These are phyloP conservation scores for Eremophila alpestris DNA, from an alignment of 2,797 vertebrate genomes.

Conservation along the genomic window DNA sequence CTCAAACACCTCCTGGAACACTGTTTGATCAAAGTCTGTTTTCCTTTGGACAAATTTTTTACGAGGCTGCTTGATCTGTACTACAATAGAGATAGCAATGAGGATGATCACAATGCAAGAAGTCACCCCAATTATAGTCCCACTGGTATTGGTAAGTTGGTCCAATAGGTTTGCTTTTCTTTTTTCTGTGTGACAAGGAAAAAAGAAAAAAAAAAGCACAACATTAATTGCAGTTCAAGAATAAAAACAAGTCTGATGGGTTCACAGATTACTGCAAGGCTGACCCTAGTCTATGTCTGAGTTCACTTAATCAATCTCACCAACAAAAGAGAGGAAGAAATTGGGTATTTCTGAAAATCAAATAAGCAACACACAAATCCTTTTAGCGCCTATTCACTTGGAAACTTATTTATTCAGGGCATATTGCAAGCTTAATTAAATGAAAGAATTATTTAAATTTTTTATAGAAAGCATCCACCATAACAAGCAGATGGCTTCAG, in stretches of 20 bases:
- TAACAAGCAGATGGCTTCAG: neutral
- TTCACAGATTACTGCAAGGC: neutral
- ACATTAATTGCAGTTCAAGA: slow-evolving; percentile 19
- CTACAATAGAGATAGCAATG: slow-evolving; percentile 92
- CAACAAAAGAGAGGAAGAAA: neutral
- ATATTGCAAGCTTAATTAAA: neutral
- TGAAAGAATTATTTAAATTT: neutral
- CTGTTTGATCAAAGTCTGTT: slow-evolving; percentile 95
- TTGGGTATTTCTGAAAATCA: neutral
- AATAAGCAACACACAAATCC: neutral
- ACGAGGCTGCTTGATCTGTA: slow-evolving; percentile 98
- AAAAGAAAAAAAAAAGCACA: neutral
- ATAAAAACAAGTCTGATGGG: neutral
- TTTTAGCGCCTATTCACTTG: neutral
- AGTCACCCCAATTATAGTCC: slow-evolving; percentile 95
- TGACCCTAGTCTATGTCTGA: neutral
- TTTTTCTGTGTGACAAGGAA: slow-evolving; percentile 83
- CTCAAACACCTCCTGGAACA: slow-evolving; percentile 98
- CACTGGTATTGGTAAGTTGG: slow-evolving; percentile 97
- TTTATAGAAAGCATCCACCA: neutral
- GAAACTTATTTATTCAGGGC: neutral
- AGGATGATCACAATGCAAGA: slow-evolving; percentile 96
- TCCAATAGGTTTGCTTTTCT: slow-evolving; percentile 94
- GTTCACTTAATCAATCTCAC: neutral
- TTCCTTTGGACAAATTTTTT: slow-evolving; percentile 96